Evolutionary conservation across 2,888 invertebrate genomes (phyloP).

Genomic region (Caenorhabditis sulstoni): DNA sequence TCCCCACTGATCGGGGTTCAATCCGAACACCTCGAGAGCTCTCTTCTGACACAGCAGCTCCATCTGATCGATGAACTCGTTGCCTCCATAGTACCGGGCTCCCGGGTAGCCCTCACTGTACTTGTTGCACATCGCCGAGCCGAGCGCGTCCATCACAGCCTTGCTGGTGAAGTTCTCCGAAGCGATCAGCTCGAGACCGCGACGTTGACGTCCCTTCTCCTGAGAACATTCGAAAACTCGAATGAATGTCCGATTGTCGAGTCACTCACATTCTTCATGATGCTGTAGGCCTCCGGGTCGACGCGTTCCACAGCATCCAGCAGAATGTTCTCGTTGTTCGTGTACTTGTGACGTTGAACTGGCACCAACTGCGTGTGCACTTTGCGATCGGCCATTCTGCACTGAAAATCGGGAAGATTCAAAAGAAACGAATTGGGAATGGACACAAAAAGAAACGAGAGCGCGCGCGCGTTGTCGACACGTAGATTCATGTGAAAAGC

Average conservation of each 20-base stretch:
- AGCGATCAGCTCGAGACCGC: conserved; percentile 95
- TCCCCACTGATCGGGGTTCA: conserved; percentile 92
- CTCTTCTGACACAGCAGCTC: conserved; percentile 92
- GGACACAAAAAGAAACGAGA: conserved; percentile 4
- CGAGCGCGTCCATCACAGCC: conserved; percentile 83
- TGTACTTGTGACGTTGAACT: conserved; percentile 68
- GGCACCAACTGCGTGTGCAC: conserved; percentile 72
- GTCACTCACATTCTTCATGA: conserved; percentile 85
- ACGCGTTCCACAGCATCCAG: conserved; percentile 84
- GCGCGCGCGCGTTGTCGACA: conserved; percentile 24
- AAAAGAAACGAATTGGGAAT: background rate
- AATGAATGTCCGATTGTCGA: no score
- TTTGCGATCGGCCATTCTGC: conserved; percentile 56
- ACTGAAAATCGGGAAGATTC: no score
- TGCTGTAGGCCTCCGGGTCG: conserved; percentile 90
- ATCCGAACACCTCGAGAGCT: conserved; percentile 87
- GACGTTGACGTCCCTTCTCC: conserved; percentile 90
- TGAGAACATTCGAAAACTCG: conserved; percentile 50
- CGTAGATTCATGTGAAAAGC: background rate
- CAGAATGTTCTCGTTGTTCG: conserved; percentile 68
- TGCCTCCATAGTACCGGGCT: conserved; percentile 95
- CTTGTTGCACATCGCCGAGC: conserved; percentile 84
- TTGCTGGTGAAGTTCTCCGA: conserved; percentile 86
- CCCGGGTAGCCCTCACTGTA: conserved; percentile 85
- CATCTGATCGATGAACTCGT: conserved; percentile 94